phyloP scores from a whole-genome alignment of 2,797 vertebrate species.

The Karalla daura region DNA sequence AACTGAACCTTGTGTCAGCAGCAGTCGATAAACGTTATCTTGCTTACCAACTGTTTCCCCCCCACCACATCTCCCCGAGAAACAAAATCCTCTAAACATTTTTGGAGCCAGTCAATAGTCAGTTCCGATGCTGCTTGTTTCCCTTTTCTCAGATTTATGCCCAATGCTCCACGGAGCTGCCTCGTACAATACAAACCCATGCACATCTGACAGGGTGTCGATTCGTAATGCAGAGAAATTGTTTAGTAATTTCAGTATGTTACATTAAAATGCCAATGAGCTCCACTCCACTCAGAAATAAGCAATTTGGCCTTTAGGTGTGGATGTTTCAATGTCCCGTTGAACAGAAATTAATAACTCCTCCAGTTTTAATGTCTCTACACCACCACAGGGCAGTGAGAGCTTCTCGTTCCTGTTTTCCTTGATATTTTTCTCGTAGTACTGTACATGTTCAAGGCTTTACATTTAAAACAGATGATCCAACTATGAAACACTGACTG shows the following conservation, averaged over 20 bases:
- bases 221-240: background rate
- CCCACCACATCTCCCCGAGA: background rate
- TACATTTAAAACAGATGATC: background rate
- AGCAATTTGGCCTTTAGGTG: background rate
- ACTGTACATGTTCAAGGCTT: background rate
- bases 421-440: background rate
- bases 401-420: background rate
- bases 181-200: background rate
- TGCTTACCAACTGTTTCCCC: background rate
- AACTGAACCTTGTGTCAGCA: slow-evolving; percentile 23
- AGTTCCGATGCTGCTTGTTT: background rate
- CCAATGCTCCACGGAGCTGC: background rate
- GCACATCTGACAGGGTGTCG: background rate
- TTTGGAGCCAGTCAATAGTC: background rate
- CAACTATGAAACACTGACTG: background rate
- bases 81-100: background rate
- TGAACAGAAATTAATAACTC: background rate
- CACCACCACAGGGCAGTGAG: background rate
- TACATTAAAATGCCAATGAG: background rate
- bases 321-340: background rate
- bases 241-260: background rate
- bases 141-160: background rate
- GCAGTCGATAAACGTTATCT: background rate
- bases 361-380: background rate
- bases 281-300: background rate